These are phyloP conservation scores for Florisuga fusca DNA, from an alignment of 2,797 vertebrate genomes.

Conservation along the genomic window DNA sequence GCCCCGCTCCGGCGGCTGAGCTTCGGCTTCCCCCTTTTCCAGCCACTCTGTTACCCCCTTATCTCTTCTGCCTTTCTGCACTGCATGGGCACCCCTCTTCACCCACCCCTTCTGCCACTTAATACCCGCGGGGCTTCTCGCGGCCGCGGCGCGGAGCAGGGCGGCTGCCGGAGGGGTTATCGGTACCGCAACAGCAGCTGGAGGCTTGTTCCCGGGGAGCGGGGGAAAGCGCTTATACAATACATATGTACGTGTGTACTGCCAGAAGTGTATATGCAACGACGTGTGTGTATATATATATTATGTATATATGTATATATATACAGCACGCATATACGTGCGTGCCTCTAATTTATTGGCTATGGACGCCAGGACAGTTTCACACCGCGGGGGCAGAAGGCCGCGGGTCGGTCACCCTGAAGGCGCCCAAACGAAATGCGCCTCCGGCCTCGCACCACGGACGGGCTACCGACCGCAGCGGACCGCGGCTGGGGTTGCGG, in stretches of 20 bases:
- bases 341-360: too few species aligned
- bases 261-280: neutral
- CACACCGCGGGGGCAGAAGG: neutral
- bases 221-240: neutral
- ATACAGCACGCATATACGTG: fast-evolving
- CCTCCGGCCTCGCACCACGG: neutral
- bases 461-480: neutral
- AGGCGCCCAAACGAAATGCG: neutral
- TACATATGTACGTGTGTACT: fast-evolving
- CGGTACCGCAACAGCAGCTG: neutral
- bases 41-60: neutral
- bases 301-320: too few species aligned
- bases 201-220: neutral
- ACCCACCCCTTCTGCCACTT: neutral
- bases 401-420: neutral
- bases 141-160: neutral
- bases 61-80: neutral
- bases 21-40: neutral
- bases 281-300: fast-evolving
- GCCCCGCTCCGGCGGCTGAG: neutral
- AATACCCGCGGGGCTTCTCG: neutral
- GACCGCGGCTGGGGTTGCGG: too few species aligned
- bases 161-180: too few species aligned
- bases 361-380: neutral
- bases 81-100: neutral